These are phyloP conservation scores for Trematocara variabile DNA, from an alignment of 2,113 vertebrate species.

Conservation along the genomic window DNA sequence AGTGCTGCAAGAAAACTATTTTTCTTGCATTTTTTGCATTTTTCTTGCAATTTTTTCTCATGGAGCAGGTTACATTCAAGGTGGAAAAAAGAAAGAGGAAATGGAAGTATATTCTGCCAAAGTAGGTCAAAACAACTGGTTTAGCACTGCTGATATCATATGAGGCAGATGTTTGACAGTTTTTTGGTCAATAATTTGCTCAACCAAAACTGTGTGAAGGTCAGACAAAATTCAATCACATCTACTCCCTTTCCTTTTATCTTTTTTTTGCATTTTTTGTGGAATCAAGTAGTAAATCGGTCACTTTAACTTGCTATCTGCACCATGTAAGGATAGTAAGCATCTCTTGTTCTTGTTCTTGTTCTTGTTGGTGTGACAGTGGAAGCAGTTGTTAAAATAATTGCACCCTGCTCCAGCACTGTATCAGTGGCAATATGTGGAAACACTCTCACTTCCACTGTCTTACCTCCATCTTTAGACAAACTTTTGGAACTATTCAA, in stretches of 20 bases:
- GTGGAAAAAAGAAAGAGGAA: not conserved
- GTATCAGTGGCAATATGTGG: not conserved
- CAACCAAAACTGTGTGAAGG: not conserved
- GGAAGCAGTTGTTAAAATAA: not conserved
- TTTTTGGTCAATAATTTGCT: constrained; percentile 1
- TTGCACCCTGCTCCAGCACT: not conserved
- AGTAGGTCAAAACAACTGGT: not conserved
- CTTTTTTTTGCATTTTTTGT: not conserved
- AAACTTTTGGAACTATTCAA: not conserved
- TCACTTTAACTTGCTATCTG: not conserved
- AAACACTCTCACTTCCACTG: not conserved
- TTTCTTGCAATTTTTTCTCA: not conserved
- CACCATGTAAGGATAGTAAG: not conserved
- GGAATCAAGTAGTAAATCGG: not conserved
- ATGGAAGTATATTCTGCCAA: not conserved
- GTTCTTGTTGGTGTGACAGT: not conserved
- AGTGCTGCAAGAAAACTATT: not conserved
- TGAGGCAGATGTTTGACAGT: not conserved
- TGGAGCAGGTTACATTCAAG: not conserved
- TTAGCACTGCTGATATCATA: not conserved
- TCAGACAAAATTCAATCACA: not conserved
- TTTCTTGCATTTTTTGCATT: not conserved
- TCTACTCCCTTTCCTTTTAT: not conserved
- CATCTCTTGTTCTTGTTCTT: not conserved
- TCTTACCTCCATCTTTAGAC: not conserved